phyloP scores from a whole-genome alignment of 2,888 invertebrate species.

The Eupeodes luniger region DNA sequence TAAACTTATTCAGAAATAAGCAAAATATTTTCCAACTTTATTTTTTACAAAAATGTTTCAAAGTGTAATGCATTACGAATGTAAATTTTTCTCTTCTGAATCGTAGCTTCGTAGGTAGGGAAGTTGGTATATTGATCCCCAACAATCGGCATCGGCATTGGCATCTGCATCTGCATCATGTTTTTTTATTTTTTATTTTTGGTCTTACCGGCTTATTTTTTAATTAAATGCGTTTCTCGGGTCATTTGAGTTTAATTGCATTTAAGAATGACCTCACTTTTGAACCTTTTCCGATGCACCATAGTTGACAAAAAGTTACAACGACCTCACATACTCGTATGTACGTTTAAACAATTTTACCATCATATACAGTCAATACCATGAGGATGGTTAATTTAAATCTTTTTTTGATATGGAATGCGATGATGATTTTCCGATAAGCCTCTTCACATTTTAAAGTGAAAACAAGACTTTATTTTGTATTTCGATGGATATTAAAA shows the following conservation, averaged over 20 bases:
- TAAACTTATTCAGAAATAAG: slow-evolving; percentile 4
- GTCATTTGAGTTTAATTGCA: slow-evolving; percentile 60
- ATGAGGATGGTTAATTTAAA: background rate
- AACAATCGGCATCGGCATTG: background rate
- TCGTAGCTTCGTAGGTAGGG: background rate
- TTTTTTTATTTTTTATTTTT: background rate
- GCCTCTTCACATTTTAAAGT: background rate
- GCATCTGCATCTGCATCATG: slow-evolving; percentile 43
- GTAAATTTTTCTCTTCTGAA: background rate
- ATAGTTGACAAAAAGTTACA: background rate
- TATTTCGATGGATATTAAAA: background rate
- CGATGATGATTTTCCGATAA: background rate
- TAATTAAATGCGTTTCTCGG: slow-evolving; percentile 61
- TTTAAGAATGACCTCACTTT: slow-evolving; percentile 20
- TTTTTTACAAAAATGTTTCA: background rate
- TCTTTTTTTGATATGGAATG: background rate
- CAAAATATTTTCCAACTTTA: background rate
- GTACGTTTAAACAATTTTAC: background rate
- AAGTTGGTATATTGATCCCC: background rate
- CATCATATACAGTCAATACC: background rate
- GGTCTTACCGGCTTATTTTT: slow-evolving; percentile 38
- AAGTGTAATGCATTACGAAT: slow-evolving; percentile 6
- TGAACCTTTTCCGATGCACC: slow-evolving; percentile 14
- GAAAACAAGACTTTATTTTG: background rate
- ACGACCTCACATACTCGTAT: background rate